Base-by-base conservation (phyloP, 1,140 invertebrate genomes). In the Alviniconcha marisindica region DNA sequence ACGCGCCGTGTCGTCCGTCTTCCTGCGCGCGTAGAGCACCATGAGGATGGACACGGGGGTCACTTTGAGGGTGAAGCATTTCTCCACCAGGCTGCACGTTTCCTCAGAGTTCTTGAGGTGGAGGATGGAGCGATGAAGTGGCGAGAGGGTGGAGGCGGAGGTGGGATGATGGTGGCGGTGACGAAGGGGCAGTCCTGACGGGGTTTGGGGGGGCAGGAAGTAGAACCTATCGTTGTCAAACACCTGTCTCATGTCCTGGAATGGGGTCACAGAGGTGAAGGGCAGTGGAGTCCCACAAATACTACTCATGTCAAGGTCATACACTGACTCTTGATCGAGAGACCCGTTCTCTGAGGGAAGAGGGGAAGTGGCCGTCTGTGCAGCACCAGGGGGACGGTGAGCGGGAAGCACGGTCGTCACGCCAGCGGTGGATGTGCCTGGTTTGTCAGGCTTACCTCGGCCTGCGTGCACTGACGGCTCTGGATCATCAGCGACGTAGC, bases 31-130 rank as follows among this genome's bases (percentile, higher is more conserved):
- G 77, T 87, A 87, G 44, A 91, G 66, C 36, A 91, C 87, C 60
- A 82, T 79, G 5, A 87, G 73, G 5, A 91, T 82, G 83, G 81
- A 88, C 4, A 89, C 66, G 18, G 87, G 82, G 18, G 80, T 82
- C 18, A 91, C 84, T 73, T 90, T 90, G n/a, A 83, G 88, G 44
- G 86, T 85, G 60, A 90, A 89, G 40, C 89, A 90, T 56, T 88
- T 79, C 77, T 91, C 89, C 12, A 88, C 87, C 66, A 91, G 66
- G 24, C 54, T 69, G 21, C 83, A 28, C 24, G 85, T 86, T 60
- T 90, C 89, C 33, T 63, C 71, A 0, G 78, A 79, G 18, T 74
- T 21, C 21, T 66, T 80, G 15, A 80, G 69, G 14, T 54, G 66
- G 2, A 14, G 44, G 42, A 79, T 69, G 4, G 42, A 51, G 24